Conservation (phyloP, 2,797 vertebrate genomes). For the Bryconaethiops microstoma region DNA sequence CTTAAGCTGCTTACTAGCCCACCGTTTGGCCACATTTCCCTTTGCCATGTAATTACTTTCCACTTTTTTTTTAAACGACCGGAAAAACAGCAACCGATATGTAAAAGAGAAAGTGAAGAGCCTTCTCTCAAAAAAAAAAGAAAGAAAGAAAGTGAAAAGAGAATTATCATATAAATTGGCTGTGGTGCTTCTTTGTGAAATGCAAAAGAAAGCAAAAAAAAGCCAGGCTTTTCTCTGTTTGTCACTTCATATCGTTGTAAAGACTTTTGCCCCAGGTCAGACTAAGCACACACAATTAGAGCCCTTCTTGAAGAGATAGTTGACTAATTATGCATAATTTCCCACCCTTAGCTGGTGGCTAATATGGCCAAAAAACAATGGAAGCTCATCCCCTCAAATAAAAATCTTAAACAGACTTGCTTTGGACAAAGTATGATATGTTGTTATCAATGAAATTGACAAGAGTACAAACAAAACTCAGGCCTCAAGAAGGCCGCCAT, state of each 20-base stretch:
- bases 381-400: not conserved
- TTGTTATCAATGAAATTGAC: too few relatives aligned
- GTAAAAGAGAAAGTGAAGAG: slow-evolving; percentile 74
- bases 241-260: slow-evolving; percentile 25
- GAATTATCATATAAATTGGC: slow-evolving; percentile 55
- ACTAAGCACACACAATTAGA: slow-evolving; percentile 1
- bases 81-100: slow-evolving; percentile 76
- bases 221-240: slow-evolving; percentile 15
- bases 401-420: not conserved
- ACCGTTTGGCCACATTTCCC: slow-evolving; percentile 84
- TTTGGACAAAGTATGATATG: not conserved
- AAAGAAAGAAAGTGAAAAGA: not conserved
- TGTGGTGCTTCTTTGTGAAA: slow-evolving; percentile 17
- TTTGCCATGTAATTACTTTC: slow-evolving; percentile 80
- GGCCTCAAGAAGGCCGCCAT: too few relatives aligned
- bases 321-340: not conserved
- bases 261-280: slow-evolving; percentile 21
- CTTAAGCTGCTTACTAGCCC: slow-evolving; percentile 80
- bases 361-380: not conserved
- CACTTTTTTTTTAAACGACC: slow-evolving; percentile 69
- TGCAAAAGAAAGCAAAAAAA: not conserved
- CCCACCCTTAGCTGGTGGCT: not conserved
- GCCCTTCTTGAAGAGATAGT: not conserved
- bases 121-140: slow-evolving; percentile 3
- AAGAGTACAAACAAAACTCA: too few relatives aligned